Base-by-base conservation (phyloP, 2,113 vertebrate genomes). In the Triplophysa siluroides region DNA sequence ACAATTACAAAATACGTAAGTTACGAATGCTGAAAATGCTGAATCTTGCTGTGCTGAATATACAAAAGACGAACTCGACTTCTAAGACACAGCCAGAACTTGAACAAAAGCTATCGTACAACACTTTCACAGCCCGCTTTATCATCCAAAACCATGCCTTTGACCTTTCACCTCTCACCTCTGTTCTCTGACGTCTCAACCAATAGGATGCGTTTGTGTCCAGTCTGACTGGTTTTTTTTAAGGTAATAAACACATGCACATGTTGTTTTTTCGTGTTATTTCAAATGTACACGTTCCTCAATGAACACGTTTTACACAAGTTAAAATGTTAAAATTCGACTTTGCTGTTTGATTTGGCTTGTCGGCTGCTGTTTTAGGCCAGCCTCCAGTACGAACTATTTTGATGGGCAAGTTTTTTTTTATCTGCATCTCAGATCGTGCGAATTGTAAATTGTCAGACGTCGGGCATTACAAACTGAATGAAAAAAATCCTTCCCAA, bases 151-250 rank as follows among this genome's bases (percentile, higher is more conserved):
- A n/a, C 73, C 81, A 65, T 62, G 77, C 67, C 75, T 11, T 69
- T 79, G 21, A 70, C 81, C 81, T 79, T 79, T 77, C 38, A 86
- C 83, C 84, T 83, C 81, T 68, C 9, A 76, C 45, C 58, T 73
- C 62, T 78, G 26, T 33, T 8, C 6, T 58, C 2, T 58, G 8
- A 58, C 54, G 54, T 58, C 54, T 21, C 54, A 58, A 58, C 54
- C 54, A 58, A 58, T 58, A 58, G 54, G 19, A 58, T n/a, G 54
- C 54, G 54, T 58, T n/a, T 21, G n/a, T n/a, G n/a, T 58, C 54
- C 10, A 45, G 43, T 45, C 10, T 45, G 11, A 0, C 43, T 45
- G 10, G 43, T 0, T 45, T 45, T 43, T 43, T 45, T 2, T 11
- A 11, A 11, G 11, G 1, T 7, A 14, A 4, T 4, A 5, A 54